These are phyloP conservation scores for Solenopsis fugax DNA, from an alignment of 1,140 invertebrate genomes.

Conservation along the genomic window DNA sequence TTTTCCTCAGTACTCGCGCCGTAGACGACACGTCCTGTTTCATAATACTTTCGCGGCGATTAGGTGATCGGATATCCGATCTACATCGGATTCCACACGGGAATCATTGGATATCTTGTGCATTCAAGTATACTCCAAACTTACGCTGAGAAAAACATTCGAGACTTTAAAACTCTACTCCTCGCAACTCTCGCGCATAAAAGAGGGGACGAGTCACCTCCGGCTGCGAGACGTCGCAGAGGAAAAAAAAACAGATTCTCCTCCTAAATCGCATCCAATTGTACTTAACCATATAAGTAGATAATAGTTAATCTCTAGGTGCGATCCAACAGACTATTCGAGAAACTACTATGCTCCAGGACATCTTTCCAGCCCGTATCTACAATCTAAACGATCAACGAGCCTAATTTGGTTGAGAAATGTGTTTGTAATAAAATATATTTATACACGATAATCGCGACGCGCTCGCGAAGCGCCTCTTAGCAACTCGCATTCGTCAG, in stretches of 20 bases:
- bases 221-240: not conserved
- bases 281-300: conserved; percentile 73
- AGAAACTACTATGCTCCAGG: conserved; percentile 64
- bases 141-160: conserved; percentile 7
- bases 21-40: conserved; percentile 35
- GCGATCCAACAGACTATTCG: conserved; percentile 71
- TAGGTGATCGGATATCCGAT: conserved; percentile 9
- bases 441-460: conserved; percentile 79
- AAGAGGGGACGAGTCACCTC: conserved; percentile 19
- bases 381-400: conserved; percentile 76
- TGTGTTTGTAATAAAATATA: conserved; percentile 85
- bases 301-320: conserved; percentile 75
- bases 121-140: conserved; percentile 24
- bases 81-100: not conserved
- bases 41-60: not conserved
- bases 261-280: conserved; percentile 65
- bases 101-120: conserved; percentile 4
- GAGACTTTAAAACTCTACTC: not conserved
- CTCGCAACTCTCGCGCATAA: not conserved
- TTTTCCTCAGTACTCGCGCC: conserved; percentile 26
- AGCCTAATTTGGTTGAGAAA: conserved; percentile 78
- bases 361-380: conserved; percentile 51
- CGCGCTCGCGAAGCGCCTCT: conserved; percentile 67
- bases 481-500: conserved; percentile 66
- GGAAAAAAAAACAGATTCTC: conserved; percentile 37